phyloP scores from a whole-genome alignment of 30 jellyfish, hydroid and myxozoan species.

The Catostylus mosaicus region DNA sequence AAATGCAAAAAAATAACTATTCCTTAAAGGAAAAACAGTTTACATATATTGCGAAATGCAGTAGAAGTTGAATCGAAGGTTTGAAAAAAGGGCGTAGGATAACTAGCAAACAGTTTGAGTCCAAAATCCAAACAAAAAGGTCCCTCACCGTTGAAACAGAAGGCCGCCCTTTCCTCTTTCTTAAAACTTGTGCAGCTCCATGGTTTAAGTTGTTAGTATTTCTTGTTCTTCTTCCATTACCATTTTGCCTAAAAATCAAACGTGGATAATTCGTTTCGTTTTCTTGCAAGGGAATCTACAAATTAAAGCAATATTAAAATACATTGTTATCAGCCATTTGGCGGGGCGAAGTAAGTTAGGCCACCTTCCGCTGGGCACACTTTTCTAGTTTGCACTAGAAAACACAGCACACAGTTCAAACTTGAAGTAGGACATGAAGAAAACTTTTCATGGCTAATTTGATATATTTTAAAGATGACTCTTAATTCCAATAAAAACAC shows the following conservation, averaged over 20 bases:
- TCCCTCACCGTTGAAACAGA: constrained; percentile 33
- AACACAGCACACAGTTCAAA: too few species aligned
- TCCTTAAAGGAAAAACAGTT: not conserved
- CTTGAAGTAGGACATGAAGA: too few species aligned
- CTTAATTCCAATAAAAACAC: too few species aligned
- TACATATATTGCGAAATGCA: not conserved
- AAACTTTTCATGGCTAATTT: too few species aligned
- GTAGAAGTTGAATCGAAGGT: not conserved
- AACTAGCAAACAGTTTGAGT: not conserved
- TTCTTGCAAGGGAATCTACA: constrained; percentile 1
- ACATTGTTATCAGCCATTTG: too few species aligned
- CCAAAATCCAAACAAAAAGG: constrained; percentile 36
- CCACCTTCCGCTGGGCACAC: too few species aligned
- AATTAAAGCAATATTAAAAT: not conserved
- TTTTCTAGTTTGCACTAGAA: too few species aligned
- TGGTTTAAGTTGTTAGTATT: not conserved
- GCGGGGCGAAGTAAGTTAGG: too few species aligned
- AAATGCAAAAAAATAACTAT: not conserved
- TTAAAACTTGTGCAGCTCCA: not conserved
- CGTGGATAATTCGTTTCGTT: too few species aligned
- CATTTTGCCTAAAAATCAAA: constrained; percentile 1
- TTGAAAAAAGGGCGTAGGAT: constrained; percentile 14
- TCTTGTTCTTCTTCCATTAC: not conserved
- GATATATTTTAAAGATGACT: too few species aligned
- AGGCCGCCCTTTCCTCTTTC: constrained; percentile 79